A percentile compares a stretch with the other conserved stretches of the same genome.
Evolutionary conservation across 2,888 invertebrate genomes (phyloP).

Genomic region (Sarcophaga subvicina): DNA sequence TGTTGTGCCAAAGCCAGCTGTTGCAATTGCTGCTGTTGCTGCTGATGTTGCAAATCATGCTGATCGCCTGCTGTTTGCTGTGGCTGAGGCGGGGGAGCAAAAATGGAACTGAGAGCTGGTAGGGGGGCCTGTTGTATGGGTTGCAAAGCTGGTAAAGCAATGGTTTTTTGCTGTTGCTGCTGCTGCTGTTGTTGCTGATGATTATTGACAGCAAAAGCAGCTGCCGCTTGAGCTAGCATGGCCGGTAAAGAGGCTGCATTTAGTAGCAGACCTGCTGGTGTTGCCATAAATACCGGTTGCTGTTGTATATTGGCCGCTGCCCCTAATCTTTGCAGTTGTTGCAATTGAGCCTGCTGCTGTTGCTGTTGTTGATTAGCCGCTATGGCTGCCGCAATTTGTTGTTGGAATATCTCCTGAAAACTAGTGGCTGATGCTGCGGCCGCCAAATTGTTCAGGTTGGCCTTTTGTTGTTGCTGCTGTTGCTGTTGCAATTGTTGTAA

Average conservation of each 20-base stretch:
- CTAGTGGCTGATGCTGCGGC: constrained; percentile 74
- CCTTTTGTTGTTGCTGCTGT: constrained; percentile 72
- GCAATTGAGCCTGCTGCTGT: constrained; percentile 76
- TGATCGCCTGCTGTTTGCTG: constrained; percentile 71
- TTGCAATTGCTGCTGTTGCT: constrained; percentile 72
- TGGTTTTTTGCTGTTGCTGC: constrained; percentile 73
- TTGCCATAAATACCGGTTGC: constrained; percentile 81
- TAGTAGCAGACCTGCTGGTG: constrained; percentile 79
- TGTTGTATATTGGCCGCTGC: constrained; percentile 75
- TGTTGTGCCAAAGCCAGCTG: constrained; percentile 70
- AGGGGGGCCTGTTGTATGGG: constrained; percentile 76
- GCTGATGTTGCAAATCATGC: constrained; percentile 72
- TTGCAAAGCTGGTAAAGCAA: constrained; percentile 79
- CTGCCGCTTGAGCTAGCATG: constrained; percentile 79
- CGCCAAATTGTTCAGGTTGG: constrained; percentile 55
- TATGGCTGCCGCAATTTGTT: constrained; percentile 73
- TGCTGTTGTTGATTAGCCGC: constrained; percentile 74
- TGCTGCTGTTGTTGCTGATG: constrained; percentile 75
- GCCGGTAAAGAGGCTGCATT: constrained; percentile 81
- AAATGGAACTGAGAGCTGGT: constrained; percentile 79
- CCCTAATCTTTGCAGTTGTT: constrained; percentile 73
- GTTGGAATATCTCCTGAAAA: constrained; percentile 77
- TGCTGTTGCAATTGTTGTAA: constrained; percentile 70
- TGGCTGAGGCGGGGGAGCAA: constrained; percentile 73
- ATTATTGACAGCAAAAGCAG: constrained; percentile 76